These are phyloP conservation scores for Ormyrus nitidulus DNA, from an alignment of 2,888 invertebrate genomes.

Conservation along the genomic window DNA sequence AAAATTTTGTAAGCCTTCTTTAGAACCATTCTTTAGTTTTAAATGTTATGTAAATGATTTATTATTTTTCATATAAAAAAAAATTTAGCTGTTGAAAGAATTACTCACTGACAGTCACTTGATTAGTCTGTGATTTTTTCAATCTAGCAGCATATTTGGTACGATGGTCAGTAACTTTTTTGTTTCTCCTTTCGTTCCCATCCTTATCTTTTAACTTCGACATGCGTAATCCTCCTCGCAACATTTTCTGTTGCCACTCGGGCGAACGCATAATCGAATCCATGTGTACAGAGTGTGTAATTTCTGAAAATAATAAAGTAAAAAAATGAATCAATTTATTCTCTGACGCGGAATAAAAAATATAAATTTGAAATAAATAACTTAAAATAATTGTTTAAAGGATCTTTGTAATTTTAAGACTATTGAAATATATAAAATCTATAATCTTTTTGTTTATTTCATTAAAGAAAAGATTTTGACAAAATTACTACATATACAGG, in stretches of 20 bases:
- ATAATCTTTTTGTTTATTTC: too few species aligned
- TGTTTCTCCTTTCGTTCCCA: slow-evolving; percentile 71
- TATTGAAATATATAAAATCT: too few species aligned
- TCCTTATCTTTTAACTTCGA: slow-evolving; percentile 72
- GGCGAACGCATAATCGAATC: slow-evolving; percentile 84
- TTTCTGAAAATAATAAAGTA: slow-evolving; percentile 77
- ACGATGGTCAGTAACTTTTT: slow-evolving; percentile 75
- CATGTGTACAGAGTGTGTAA: slow-evolving; percentile 77
- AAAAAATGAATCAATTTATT: background rate
- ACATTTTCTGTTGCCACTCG: slow-evolving; percentile 87
- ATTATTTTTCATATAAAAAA: too few species aligned
- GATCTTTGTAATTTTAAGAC: background rate
- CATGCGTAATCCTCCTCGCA: slow-evolving; percentile 73
- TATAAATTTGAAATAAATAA: background rate
- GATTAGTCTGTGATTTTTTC: slow-evolving; percentile 76
- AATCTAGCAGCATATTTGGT: slow-evolving; percentile 76
- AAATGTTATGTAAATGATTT: slow-evolving; percentile 1
- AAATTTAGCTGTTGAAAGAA: background rate
- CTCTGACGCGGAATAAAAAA: background rate
- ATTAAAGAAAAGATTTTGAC: too few species aligned
- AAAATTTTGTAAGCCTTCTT: too few species aligned
- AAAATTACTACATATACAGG: too few species aligned
- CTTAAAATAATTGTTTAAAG: slow-evolving; percentile 47
- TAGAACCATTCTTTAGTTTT: background rate
- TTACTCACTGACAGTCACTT: slow-evolving; percentile 76